Percentiles rank a stretch among this genome's conserved stretches.
phyloP scores from a whole-genome alignment of 2,888 invertebrate genomes.

The Cryptocheilus praepositus region DNA sequence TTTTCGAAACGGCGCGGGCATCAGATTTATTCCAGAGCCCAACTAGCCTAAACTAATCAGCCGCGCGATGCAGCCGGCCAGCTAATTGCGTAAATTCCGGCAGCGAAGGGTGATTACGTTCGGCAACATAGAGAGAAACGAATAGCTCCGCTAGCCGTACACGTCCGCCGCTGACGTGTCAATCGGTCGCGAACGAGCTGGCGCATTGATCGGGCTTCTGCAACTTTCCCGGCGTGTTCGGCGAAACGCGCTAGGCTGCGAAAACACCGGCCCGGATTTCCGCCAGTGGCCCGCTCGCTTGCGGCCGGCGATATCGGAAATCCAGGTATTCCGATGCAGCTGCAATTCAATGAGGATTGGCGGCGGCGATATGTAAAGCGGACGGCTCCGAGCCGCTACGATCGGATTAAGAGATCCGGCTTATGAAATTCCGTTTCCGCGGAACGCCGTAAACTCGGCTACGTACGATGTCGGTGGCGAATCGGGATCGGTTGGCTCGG shows the following conservation, averaged over 20 bases:
- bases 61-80: no score
- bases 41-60: no score
- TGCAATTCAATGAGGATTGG: slow-evolving; percentile 28
- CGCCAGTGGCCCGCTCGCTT: slow-evolving; percentile 1
- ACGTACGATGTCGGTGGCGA: slow-evolving; percentile 9
- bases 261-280: slow-evolving; percentile 14
- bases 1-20: no score
- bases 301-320: slow-evolving; percentile 27
- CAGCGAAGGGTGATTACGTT: no score
- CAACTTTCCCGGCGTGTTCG: no score
- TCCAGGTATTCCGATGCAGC: slow-evolving; percentile 32
- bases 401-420: slow-evolving; percentile 52
- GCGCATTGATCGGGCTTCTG: background rate
- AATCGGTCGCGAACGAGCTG: no score
- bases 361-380: slow-evolving; percentile 45
- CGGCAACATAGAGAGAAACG: no score
- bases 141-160: no score
- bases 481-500: slow-evolving; percentile 16
- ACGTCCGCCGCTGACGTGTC: no score
- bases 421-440: slow-evolving; percentile 49
- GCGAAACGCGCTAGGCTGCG: background rate
- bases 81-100: no score
- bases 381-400: slow-evolving; percentile 14
- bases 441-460: slow-evolving; percentile 13
- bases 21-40: no score